These are phyloP conservation scores for Heteromormyrus szaboi DNA, from an alignment of 2,797 vertebrate species.

Conservation along the genomic window DNA sequence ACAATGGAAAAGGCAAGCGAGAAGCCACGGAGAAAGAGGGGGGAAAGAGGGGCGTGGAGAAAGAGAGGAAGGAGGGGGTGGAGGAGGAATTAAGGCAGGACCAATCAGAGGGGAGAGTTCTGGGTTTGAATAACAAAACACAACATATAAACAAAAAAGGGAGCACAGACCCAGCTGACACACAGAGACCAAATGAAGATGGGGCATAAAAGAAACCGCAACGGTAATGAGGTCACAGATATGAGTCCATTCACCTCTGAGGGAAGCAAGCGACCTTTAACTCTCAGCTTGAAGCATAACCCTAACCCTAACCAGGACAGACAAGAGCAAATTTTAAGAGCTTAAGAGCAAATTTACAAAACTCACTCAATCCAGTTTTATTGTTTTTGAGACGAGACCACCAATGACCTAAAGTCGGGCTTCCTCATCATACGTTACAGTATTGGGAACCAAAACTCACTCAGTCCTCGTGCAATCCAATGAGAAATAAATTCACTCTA, in stretches of 20 bases:
- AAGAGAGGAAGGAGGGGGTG: background rate
- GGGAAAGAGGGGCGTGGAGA: background rate
- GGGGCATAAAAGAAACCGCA: background rate
- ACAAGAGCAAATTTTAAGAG: background rate
- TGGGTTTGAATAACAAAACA: background rate
- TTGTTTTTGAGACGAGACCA: background rate
- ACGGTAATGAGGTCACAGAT: slow-evolving; percentile 5
- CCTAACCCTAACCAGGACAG: slow-evolving; percentile 28
- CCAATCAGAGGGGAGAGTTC: background rate
- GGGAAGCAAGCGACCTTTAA: slow-evolving; percentile 31
- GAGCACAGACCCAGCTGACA: background rate
- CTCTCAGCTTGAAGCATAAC: slow-evolving; percentile 37
- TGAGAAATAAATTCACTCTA: background rate
- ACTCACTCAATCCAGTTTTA: background rate
- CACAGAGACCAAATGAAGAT: background rate
- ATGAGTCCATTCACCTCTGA: slow-evolving; percentile 32
- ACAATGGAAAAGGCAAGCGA: background rate
- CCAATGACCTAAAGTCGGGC: background rate
- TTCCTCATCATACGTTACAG: background rate
- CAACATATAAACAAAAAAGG: background rate
- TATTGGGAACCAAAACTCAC: background rate
- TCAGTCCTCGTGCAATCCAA: background rate
- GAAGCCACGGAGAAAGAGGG: background rate
- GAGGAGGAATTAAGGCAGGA: background rate
- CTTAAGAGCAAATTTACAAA: background rate